A percentile compares a stretch with the other conserved stretches of the same genome.
phyloP scores from a whole-genome alignment of 2,888 invertebrate genomes.

The Eugnorisma glareosa region DNA sequence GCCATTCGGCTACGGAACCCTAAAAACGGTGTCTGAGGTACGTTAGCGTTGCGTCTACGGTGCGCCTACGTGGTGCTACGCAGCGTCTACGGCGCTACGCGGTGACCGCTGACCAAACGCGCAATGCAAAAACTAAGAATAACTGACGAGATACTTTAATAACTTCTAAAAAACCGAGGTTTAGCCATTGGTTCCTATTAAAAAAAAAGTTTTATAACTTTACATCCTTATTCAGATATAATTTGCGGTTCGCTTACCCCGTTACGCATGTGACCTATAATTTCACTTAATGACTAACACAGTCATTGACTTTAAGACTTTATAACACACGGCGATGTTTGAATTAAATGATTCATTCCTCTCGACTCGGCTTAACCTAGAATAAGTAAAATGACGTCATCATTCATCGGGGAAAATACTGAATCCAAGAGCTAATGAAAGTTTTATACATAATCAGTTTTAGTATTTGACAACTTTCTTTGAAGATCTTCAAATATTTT shows the following conservation, averaged over 20 bases:
- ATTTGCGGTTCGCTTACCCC: constrained; percentile 27
- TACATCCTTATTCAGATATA: constrained; percentile 10
- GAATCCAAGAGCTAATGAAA: constrained; percentile 40
- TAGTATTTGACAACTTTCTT: constrained; percentile 36
- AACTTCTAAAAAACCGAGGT: background rate
- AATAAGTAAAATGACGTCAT: constrained; percentile 51
- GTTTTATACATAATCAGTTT: constrained; percentile 27
- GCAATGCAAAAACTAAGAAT: background rate
- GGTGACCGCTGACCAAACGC: background rate
- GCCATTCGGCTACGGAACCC: too few species aligned
- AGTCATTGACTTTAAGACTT: constrained; percentile 43
- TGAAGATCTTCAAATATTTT: background rate
- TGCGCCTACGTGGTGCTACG: background rate
- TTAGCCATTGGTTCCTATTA: too few species aligned
- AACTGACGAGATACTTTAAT: background rate
- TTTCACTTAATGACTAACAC: constrained; percentile 47
- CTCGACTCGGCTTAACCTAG: constrained; percentile 40
- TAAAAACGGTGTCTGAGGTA: background rate
- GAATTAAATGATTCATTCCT: constrained; percentile 45
- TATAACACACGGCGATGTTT: constrained; percentile 12
- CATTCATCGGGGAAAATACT: constrained; percentile 27
- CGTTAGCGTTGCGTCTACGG: background rate
- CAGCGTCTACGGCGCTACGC: background rate
- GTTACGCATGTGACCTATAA: constrained; percentile 40
- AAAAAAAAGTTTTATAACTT: background rate